phyloP scores from a whole-genome alignment of 2,113 vertebrate species.

The Amia ocellicauda region DNA sequence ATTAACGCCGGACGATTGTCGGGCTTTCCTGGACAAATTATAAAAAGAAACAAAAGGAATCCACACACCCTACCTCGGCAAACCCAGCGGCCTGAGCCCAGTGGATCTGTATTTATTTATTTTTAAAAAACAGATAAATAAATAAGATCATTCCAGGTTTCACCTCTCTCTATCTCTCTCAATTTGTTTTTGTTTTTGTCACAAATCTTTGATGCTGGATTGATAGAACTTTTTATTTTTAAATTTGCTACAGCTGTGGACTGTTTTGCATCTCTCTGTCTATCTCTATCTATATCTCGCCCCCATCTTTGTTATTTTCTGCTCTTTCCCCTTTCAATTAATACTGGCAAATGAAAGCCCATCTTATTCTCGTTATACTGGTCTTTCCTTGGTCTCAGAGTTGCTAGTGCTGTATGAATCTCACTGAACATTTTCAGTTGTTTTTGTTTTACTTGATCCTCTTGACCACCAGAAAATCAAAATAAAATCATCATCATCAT shows the following conservation, averaged over 20 bases:
- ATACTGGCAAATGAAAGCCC: background rate
- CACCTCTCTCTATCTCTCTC: background rate
- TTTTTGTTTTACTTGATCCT: too few species aligned
- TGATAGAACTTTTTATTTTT: too few species aligned
- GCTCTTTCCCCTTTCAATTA: conserved; percentile 10
- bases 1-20: conserved; percentile 97
- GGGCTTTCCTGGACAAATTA: conserved; percentile 97
- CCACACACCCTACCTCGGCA: conserved; percentile 66
- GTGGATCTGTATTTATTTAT: background rate
- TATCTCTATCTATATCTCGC: too few species aligned
- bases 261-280: too few species aligned
- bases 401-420: background rate
- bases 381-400: background rate
- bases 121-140: too few species aligned
- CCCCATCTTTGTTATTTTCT: conserved; percentile 4
- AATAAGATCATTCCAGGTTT: conserved; percentile 7
- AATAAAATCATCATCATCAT: too few species aligned
- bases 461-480: too few species aligned
- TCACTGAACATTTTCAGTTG: too few species aligned
- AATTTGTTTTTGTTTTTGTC: too few species aligned
- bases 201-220: too few species aligned
- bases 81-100: conserved; percentile 27
- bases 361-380: background rate
- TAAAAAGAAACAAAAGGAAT: conserved; percentile 98
- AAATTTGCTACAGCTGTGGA: too few species aligned